Conservation (phyloP, 2,113 vertebrate species). For the Fukomys damarensis region DNA sequence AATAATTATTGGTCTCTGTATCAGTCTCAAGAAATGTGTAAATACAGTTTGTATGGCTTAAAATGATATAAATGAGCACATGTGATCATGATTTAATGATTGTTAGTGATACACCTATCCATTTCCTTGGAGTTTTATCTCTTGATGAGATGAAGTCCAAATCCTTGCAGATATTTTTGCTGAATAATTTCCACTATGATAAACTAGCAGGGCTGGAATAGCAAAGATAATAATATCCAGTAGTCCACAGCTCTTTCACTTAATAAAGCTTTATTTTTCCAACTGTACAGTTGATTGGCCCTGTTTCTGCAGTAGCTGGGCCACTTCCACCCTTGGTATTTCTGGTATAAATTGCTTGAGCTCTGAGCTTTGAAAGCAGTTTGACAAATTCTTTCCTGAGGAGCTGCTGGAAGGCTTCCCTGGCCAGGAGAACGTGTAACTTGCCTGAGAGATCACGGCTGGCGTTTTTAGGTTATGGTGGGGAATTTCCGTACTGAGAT, state of each 20-base stretch:
- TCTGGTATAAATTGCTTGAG: background rate
- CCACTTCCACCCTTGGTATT: background rate
- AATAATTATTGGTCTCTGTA: slow-evolving; percentile 54
- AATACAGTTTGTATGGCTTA: slow-evolving; percentile 52
- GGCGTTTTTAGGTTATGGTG: background rate
- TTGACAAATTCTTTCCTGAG: too few relatives aligned
- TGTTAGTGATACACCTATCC: slow-evolving; percentile 42
- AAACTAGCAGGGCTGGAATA: background rate
- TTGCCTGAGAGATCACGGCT: background rate
- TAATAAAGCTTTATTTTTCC: background rate
- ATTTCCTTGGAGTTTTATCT: slow-evolving; percentile 42
- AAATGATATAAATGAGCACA: slow-evolving; percentile 53
- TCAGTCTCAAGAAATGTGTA: slow-evolving; percentile 46
- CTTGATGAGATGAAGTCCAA: slow-evolving; percentile 58
- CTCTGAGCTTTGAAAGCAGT: background rate
- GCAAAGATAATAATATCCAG: background rate
- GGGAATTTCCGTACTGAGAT: background rate
- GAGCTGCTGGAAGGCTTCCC: background rate
- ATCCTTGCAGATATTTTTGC: slow-evolving; percentile 60
- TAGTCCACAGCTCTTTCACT: background rate
- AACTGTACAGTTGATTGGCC: background rate
- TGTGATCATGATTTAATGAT: slow-evolving; percentile 60
- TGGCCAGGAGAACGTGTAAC: too few relatives aligned
- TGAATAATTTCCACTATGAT: slow-evolving; percentile 28
- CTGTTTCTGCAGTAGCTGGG: background rate